phyloP scores from a whole-genome alignment of 2,113 vertebrate species.

The Echinops telfairi region DNA sequence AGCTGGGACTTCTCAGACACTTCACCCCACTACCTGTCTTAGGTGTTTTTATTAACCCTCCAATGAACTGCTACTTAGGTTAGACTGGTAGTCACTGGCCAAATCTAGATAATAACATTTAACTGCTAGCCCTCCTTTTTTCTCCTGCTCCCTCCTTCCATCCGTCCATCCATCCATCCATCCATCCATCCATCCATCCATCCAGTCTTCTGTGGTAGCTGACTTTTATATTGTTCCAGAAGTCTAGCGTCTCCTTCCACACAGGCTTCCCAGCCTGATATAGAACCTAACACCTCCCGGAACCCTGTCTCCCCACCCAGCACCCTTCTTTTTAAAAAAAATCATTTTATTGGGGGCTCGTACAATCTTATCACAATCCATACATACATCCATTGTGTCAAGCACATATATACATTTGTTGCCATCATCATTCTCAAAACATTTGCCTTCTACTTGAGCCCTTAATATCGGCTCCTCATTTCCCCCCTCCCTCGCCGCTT shows the following conservation, averaged over 20 bases:
- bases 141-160: not conserved
- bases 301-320: not conserved
- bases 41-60: not conserved
- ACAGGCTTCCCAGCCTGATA: not conserved
- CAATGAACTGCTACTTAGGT: not conserved
- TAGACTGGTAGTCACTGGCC: not conserved
- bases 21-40: not conserved
- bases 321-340: too few species aligned
- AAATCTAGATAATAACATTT: not conserved
- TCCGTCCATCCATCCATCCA: not conserved
- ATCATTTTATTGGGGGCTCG: too few species aligned
- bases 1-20: not conserved
- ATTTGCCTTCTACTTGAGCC: too few species aligned
- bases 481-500: too few species aligned
- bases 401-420: too few species aligned
- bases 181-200: not conserved
- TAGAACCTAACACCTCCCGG: not conserved
- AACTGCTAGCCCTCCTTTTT: not conserved
- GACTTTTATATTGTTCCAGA: constrained; percentile 32
- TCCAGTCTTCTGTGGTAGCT: not conserved
- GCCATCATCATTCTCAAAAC: too few species aligned
- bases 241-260: not conserved
- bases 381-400: too few species aligned
- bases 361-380: too few species aligned
- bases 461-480: too few species aligned